phyloP scores from a whole-genome alignment of 2,888 invertebrate species.

The Scrobipalpa costella region DNA sequence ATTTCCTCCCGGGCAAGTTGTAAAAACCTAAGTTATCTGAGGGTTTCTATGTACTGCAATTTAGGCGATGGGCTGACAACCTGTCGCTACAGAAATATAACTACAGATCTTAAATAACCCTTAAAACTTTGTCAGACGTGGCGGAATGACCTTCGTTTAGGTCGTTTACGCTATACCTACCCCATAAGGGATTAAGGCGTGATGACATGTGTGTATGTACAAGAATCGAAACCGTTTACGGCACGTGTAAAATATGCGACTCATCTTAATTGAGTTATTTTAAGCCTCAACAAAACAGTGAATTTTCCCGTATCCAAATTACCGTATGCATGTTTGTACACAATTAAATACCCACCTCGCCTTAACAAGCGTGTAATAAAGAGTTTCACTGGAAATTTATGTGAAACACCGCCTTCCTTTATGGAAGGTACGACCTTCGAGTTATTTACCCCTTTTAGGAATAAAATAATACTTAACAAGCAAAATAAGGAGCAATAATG shows the following conservation, averaged over 20 bases:
- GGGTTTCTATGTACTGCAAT: too few relatives aligned
- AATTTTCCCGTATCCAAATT: background rate
- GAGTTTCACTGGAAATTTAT: constrained; percentile 19
- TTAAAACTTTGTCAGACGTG: too few relatives aligned
- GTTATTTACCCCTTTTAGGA: constrained; percentile 1
- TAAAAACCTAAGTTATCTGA: too few relatives aligned
- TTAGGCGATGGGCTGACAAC: too few relatives aligned
- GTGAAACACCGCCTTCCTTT: constrained; percentile 23
- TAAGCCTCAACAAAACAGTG: background rate
- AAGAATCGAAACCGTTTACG: too few relatives aligned
- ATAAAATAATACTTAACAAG: background rate
- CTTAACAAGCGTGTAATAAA: constrained; percentile 25
- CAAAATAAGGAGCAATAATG: background rate
- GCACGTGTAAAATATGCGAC: background rate
- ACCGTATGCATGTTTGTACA: constrained; percentile 18
- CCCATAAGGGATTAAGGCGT: too few relatives aligned
- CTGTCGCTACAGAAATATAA: too few relatives aligned
- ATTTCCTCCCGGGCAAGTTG: too few relatives aligned
- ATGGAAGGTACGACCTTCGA: constrained; percentile 11
- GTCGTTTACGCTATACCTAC: too few relatives aligned
- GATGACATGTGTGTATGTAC: too few relatives aligned
- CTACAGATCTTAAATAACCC: too few relatives aligned
- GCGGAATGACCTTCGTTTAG: too few relatives aligned
- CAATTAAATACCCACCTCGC: constrained; percentile 18
- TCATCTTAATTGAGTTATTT: background rate